These are phyloP conservation scores for Carterocephalus palaemon DNA, from an alignment of 2,888 invertebrate genomes.

Conservation along the genomic window DNA sequence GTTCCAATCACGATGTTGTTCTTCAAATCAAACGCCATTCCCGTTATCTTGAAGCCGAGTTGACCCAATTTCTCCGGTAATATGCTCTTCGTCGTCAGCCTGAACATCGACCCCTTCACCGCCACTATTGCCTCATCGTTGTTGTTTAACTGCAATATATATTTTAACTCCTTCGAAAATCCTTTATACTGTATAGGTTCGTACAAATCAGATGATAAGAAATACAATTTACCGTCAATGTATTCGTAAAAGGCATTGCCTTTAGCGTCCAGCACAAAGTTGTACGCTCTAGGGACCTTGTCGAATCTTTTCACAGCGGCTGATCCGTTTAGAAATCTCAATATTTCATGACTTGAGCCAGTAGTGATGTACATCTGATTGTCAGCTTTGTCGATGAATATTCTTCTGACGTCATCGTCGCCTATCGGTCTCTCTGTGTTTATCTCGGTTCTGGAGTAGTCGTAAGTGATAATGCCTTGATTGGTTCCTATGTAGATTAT, in stretches of 20 bases:
- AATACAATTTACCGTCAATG: constrained; percentile 65
- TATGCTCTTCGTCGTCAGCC: constrained; percentile 53
- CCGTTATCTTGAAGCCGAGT: constrained; percentile 66
- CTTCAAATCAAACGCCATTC: constrained; percentile 58
- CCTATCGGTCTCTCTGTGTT: constrained; percentile 64
- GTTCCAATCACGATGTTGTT: constrained; percentile 67
- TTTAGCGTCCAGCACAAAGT: constrained; percentile 58
- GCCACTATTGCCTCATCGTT: constrained; percentile 64
- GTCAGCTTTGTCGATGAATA: constrained; percentile 64
- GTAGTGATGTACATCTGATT: constrained; percentile 67
- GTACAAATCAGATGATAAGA: constrained; percentile 57
- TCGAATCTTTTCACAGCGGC: constrained; percentile 66
- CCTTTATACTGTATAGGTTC: constrained; percentile 71
- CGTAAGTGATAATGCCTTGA: constrained; percentile 62
- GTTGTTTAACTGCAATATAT: constrained; percentile 58
- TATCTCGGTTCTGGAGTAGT: constrained; percentile 58
- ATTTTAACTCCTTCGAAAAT: constrained; percentile 64
- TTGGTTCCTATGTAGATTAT: constrained; percentile 66
- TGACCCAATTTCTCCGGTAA: constrained; percentile 63
- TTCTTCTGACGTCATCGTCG: constrained; percentile 64
- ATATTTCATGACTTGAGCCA: constrained; percentile 62
- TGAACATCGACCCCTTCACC: constrained; percentile 63
- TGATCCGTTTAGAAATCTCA: constrained; percentile 60
- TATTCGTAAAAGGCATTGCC: constrained; percentile 68
- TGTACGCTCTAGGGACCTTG: constrained; percentile 65